Percentiles rank a stretch among this genome's conserved stretches.
Evolutionary conservation across 2,888 invertebrate genomes (phyloP).

Genomic region (Amphipoea lucens): DNA sequence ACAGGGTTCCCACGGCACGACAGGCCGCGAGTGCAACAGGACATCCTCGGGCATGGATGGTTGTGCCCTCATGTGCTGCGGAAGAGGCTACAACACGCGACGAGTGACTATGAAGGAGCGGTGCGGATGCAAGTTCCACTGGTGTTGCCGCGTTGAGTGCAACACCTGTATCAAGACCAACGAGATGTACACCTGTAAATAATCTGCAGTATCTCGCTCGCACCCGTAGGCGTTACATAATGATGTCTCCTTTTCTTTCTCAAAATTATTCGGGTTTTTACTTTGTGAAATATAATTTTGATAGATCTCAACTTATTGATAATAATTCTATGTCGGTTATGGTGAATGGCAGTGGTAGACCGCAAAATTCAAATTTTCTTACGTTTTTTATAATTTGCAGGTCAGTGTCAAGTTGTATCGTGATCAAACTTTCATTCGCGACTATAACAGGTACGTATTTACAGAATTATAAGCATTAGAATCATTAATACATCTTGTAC

Average conservation of each 20-base stretch:
- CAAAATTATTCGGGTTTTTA: conserved; percentile 11
- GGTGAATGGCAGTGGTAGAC: no score
- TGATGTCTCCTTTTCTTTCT: background rate
- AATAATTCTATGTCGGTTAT: conserved; percentile 7
- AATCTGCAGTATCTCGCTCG: conserved; percentile 34
- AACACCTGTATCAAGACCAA: conserved; percentile 95
- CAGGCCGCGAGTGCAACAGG: conserved; percentile 93
- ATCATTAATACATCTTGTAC: no score
- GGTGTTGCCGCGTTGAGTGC: conserved; percentile 98
- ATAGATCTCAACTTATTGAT: conserved; percentile 56
- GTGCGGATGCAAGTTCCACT: conserved; percentile 98
- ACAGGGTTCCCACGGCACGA: conserved; percentile 91
- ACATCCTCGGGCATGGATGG: conserved; percentile 95
- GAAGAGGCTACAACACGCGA: conserved; percentile 97
- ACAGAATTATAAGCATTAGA: no score
- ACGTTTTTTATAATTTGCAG: no score
- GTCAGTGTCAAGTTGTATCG: no score
- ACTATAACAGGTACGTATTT: no score
- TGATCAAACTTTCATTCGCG: no score
- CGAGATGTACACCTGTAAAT: conserved; percentile 97
- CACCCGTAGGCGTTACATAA: background rate
- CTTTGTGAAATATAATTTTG: conserved; percentile 34
- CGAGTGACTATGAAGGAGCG: conserved; percentile 94
- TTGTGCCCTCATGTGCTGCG: conserved; percentile 97
- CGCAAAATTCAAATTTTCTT: no score